Percentiles rank a stretch among this genome's conserved stretches.
phyloP scores from a whole-genome alignment of 2,797 vertebrate species.

The Silurus lanzhouensis region DNA sequence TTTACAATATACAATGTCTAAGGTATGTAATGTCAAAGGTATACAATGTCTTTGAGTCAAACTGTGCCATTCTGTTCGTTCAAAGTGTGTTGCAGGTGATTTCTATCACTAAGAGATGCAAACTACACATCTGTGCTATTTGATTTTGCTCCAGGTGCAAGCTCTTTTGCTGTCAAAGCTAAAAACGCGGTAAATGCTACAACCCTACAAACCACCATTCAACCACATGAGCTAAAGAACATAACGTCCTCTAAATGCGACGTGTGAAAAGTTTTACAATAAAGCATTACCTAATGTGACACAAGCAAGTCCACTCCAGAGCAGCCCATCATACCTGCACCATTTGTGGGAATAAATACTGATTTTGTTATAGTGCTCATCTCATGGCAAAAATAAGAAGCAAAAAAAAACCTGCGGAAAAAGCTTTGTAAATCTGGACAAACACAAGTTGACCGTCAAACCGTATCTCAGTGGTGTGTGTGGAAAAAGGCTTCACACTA shows the following conservation, averaged over 20 bases:
- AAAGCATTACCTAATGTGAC: constrained; percentile 32
- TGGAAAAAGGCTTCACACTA: constrained; percentile 71
- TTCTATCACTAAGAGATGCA: neutral
- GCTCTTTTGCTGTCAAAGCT: neutral
- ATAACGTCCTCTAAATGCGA: constrained; percentile 32
- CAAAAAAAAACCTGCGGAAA: constrained; percentile 51
- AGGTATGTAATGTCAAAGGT: too few relatives aligned
- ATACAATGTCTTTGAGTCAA: neutral
- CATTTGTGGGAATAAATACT: constrained; percentile 69
- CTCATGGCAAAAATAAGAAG: constrained; percentile 66
- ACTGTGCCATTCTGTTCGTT: neutral
- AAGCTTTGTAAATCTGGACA: constrained; percentile 64
- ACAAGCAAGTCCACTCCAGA: constrained; percentile 36
- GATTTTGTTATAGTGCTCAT: constrained; percentile 62
- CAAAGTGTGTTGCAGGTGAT: neutral
- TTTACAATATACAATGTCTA: too few relatives aligned
- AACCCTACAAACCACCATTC: constrained; percentile 18
- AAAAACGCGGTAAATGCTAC: neutral
- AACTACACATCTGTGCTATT: neutral
- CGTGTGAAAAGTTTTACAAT: constrained; percentile 38
- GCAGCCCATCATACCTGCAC: constrained; percentile 65
- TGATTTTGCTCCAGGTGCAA: constrained; percentile 5
- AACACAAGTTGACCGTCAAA: constrained; percentile 62
- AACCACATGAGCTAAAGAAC: neutral
- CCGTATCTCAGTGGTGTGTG: constrained; percentile 68